These are phyloP conservation scores for Muscicapa adusta DNA, from an alignment of 2,113 vertebrate genomes.

Conservation along the genomic window DNA sequence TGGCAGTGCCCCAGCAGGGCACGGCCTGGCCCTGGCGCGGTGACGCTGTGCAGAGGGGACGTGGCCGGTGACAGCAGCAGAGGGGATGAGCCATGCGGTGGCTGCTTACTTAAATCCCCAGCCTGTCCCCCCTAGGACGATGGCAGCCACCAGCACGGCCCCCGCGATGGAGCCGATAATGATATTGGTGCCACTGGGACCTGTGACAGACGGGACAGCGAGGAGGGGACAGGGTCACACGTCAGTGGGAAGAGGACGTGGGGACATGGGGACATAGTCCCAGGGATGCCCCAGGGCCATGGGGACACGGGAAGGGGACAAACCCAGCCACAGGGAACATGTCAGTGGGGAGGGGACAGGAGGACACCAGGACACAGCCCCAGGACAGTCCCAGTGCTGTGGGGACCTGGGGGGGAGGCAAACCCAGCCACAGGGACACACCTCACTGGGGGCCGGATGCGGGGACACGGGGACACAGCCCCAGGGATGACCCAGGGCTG, in stretches of 20 bases:
- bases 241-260: not conserved
- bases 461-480: not conserved
- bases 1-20: not conserved
- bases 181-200: slow-evolving; percentile 98
- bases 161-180: slow-evolving; percentile 98
- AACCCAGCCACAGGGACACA: slow-evolving; percentile 53
- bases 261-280: not conserved
- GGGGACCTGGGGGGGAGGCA: not conserved
- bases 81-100: slow-evolving; percentile 67
- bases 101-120: slow-evolving; percentile 99
- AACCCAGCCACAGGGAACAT: not conserved
- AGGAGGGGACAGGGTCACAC: slow-evolving; percentile 64
- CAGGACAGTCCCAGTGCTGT: not conserved
- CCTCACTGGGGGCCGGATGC: not conserved
- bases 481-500: not conserved
- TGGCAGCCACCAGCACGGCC: slow-evolving; percentile 95
- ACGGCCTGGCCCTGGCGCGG: not conserved
- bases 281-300: not conserved
- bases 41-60: not conserved
- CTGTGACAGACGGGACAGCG: slow-evolving; percentile 77
- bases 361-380: not conserved
- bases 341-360: not conserved
- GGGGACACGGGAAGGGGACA: not conserved
- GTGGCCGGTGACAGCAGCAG: not conserved
- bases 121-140: slow-evolving; percentile 96